Evolutionary conservation across 2,797 vertebrate genomes (phyloP).

Genomic region (Limosa lapponica): DNA sequence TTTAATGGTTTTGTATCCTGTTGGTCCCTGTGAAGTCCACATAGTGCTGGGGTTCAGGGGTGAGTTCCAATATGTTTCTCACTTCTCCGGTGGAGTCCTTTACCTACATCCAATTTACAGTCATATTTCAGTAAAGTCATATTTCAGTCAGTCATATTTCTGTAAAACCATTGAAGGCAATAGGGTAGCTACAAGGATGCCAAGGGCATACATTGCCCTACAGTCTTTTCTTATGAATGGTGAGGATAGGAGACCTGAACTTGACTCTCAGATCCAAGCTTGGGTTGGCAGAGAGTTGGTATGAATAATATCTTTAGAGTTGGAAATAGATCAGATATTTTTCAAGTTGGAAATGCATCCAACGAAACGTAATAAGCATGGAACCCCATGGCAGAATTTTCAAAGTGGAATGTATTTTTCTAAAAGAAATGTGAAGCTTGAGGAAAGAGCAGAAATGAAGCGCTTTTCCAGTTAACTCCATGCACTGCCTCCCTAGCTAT

Average conservation of each 20-base stretch:
- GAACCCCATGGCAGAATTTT: background rate
- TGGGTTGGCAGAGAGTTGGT: background rate
- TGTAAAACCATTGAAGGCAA: background rate
- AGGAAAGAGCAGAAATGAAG: background rate
- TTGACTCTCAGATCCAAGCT: background rate
- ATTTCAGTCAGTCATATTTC: background rate
- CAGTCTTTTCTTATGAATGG: background rate
- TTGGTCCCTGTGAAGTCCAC: background rate
- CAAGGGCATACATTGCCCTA: background rate
- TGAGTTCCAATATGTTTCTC: background rate
- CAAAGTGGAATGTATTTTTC: background rate
- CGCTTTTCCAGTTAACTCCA: background rate
- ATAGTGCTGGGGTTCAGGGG: fast-evolving
- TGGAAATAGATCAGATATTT: background rate
- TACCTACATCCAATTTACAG: background rate
- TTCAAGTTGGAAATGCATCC: background rate
- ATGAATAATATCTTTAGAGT: background rate
- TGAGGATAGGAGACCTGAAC: background rate
- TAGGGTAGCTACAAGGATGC: background rate
- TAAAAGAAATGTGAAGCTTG: background rate
- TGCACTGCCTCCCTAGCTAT: background rate
- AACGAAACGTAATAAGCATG: background rate
- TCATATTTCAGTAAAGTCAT: background rate
- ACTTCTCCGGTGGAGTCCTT: background rate
- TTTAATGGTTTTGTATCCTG: background rate